Evolutionary conservation across 1,140 invertebrate species (phyloP), one percentile per base, ranked within the genome.

Genomic region (Ylistrum balloti): DNA sequence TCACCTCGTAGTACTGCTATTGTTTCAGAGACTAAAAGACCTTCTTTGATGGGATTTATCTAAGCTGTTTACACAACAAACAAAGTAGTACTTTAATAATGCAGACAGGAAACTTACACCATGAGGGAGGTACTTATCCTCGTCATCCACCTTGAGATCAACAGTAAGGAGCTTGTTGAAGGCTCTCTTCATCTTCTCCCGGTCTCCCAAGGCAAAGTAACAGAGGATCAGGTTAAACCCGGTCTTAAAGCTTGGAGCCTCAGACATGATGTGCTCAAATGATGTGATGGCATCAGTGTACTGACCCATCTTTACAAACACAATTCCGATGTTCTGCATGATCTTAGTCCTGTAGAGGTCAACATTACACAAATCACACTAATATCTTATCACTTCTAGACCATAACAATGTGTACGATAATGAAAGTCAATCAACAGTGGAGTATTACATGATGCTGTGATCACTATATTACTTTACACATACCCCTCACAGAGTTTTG

Each of bases 251-350:
- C 98, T 98, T 0, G 98, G 97, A 93, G 98, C 98, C 95, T 99
- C 99, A 90, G 98, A 98, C 98, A 99, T 99, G 88, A 99, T 99
- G 96, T 99, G 99, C 96, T 99, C 99, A 96, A 99, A 99, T 95
- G 98, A 99, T 22, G 98, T 98, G 38, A 99, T 98, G 0, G 99
- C 99, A 96, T 99, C 99, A 93, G 98, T 98, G 95, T 99, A 99
- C 95, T 99, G 98, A 13, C 98, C 98, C 98, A 99, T 98, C 95
- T 98, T 98, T 0, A 99, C 98, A 96, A 99, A 98, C 15, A 99
- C 97, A 90, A 99, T 97, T 0, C 98, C 99, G 95, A 99, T 99
- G 94, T 99, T 99, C 96, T 99, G 99, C 97, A 99, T 99, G 88
- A 99, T 99, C 97, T 99, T 99, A 92, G 99, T 98, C 94, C 98